phyloP scores from a whole-genome alignment of 2,113 vertebrate genomes.

The Corythornis cristatus region DNA sequence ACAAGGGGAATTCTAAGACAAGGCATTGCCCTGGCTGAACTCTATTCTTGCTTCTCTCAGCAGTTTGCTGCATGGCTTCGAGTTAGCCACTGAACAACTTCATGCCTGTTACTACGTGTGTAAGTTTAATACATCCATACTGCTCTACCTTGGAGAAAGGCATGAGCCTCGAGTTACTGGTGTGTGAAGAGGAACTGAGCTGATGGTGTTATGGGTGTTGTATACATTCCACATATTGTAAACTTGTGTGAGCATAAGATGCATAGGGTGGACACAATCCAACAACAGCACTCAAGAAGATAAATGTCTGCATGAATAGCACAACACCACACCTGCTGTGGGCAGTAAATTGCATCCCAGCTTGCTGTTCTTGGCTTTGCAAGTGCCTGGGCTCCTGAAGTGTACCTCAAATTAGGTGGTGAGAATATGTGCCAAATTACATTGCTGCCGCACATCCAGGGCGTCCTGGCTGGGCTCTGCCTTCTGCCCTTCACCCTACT shows the following conservation, averaged over 20 bases:
- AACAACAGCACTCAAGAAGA: neutral
- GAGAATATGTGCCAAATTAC: neutral
- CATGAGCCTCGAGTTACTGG: neutral
- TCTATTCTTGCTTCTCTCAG: neutral
- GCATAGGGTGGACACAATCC: rapidly evolving
- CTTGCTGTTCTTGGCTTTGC: neutral
- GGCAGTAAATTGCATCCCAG: neutral
- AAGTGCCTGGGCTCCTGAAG: neutral
- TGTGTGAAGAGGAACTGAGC: neutral
- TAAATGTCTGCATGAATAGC: neutral
- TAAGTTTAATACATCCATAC: neutral
- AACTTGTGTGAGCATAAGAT: neutral
- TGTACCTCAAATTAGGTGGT: neutral
- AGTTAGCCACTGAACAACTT: neutral
- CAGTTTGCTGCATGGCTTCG: neutral
- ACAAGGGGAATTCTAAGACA: neutral
- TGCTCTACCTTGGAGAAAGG: neutral
- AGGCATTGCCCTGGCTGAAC: neutral
- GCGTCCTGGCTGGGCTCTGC: neutral
- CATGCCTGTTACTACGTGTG: neutral
- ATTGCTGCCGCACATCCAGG: neutral
- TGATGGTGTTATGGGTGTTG: neutral
- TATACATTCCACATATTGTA: neutral
- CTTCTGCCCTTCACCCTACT: neutral
- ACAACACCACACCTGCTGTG: rapidly evolving